Conservation (phyloP, 2,888 invertebrate genomes). For the Chaetogeoica ovagalla region DNA sequence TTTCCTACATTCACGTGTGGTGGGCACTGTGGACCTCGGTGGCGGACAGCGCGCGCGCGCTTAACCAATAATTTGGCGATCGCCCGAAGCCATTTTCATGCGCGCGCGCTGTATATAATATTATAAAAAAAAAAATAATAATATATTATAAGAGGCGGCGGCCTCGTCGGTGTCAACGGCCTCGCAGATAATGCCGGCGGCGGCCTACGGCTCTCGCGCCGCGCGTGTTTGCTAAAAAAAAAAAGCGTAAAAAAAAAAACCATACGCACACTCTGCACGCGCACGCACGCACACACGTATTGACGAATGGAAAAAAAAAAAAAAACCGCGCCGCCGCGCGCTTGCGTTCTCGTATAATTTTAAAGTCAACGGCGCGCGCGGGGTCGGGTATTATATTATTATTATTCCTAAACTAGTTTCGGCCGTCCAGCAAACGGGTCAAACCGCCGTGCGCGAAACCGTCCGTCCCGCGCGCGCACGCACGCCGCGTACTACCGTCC, state of each 20-base stretch:
- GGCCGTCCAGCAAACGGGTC: conserved; percentile 30
- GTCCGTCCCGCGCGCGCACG: not conserved
- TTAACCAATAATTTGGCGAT: conserved; percentile 51
- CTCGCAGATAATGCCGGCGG: conserved; percentile 47
- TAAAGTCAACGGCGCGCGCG: conserved; percentile 17
- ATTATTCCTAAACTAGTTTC: conserved; percentile 28
- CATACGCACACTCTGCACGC: no score
- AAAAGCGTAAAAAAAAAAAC: conserved; percentile 23
- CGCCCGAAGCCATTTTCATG: conserved; percentile 16
- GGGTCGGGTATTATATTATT: not conserved
- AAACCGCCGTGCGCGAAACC: conserved; percentile 39
- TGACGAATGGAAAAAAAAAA: not conserved
- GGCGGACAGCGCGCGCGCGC: no score
- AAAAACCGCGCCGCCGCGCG: no score
- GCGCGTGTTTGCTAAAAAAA: conserved; percentile 46
- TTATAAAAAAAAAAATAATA: no score
- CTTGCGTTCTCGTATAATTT: not conserved
- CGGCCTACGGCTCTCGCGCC: conserved; percentile 26
- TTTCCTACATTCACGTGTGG: no score
- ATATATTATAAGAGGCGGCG: not conserved
- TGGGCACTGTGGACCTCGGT: no score
- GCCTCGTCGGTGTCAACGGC: conserved; percentile 51
- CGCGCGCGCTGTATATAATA: no score
- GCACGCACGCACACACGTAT: not conserved
- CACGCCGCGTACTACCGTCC: not conserved